Conservation (phyloP, 2,888 invertebrate genomes). For the Andrena chrysosceles region DNA sequence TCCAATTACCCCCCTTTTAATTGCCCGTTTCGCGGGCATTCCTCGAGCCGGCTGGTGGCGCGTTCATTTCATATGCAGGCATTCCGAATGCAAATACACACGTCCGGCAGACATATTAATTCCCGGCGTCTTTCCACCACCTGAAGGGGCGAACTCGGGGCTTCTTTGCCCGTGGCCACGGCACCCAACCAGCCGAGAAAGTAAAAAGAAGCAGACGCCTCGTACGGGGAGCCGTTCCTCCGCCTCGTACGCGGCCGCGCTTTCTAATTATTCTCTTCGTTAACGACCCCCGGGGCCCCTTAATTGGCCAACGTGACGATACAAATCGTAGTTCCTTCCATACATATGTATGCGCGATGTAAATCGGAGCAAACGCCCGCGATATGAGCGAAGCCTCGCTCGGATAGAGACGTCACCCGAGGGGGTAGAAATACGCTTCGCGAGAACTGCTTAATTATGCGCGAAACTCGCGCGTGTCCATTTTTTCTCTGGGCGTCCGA, state of each 20-base stretch:
- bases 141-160: slow-evolving; percentile 23
- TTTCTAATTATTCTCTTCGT: slow-evolving; percentile 75
- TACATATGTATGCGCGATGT: slow-evolving; percentile 60
- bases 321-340: slow-evolving; percentile 59
- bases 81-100: slow-evolving; percentile 45
- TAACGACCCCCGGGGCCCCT: slow-evolving; percentile 69
- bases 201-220: slow-evolving; percentile 19
- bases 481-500: not conserved
- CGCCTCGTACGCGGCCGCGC: slow-evolving; percentile 35
- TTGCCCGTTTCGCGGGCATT: slow-evolving; percentile 48
- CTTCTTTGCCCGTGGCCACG: slow-evolving; percentile 25
- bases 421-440: slow-evolving; percentile 27
- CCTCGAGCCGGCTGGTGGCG: slow-evolving; percentile 7
- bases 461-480: slow-evolving; percentile 30
- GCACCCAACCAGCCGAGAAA: slow-evolving; percentile 17
- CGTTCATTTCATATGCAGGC: slow-evolving; percentile 45
- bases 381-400: slow-evolving; percentile 45
- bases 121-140: slow-evolving; percentile 44
- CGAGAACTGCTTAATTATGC: slow-evolving; percentile 57
- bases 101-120: slow-evolving; percentile 61
- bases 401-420: slow-evolving; percentile 51
- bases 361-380: slow-evolving; percentile 55
- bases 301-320: slow-evolving; percentile 73
- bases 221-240: slow-evolving; percentile 17
- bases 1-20: slow-evolving; percentile 62